Evolutionary conservation across 2,888 invertebrate species (phyloP).

Genomic region (Eledona agricola): DNA sequence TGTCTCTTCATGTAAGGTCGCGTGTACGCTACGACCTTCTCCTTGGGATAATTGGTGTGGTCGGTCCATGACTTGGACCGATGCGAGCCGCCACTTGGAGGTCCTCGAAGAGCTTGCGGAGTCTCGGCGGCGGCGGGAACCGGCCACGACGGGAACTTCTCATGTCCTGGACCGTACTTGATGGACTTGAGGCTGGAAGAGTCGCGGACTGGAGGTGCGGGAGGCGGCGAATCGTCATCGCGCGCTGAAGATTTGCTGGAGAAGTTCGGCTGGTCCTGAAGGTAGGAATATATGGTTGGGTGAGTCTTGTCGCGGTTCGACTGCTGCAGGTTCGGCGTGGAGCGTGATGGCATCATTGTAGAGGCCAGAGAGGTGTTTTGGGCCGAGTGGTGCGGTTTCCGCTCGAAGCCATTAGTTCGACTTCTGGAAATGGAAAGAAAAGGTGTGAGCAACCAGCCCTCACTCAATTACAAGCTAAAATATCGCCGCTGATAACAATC

Average conservation of each 20-base stretch:
- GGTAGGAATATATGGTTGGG: conserved; percentile 53
- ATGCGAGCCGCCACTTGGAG: conserved; percentile 67
- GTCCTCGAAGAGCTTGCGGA: conserved; percentile 61
- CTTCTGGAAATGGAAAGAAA: conserved; percentile 45
- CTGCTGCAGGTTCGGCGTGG: conserved; percentile 62
- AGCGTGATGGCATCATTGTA: conserved; percentile 63
- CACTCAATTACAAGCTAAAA: conserved; percentile 26
- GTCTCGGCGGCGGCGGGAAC: conserved; percentile 69
- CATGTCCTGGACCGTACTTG: conserved; percentile 75
- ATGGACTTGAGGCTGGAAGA: conserved; percentile 73
- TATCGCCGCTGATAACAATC: conserved; percentile 28
- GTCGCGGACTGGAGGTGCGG: conserved; percentile 72
- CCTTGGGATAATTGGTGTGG: conserved; percentile 75
- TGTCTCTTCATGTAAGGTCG: conserved; percentile 72
- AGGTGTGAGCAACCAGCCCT: conserved; percentile 27
- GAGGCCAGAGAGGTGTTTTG: conserved; percentile 36
- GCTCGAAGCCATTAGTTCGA: conserved; percentile 54
- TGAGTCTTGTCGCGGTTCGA: conserved; percentile 39
- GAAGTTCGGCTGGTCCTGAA: conserved; percentile 55
- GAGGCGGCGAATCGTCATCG: conserved; percentile 66
- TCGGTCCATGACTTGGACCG: conserved; percentile 77
- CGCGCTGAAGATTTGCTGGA: conserved; percentile 43
- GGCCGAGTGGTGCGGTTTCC: conserved; percentile 46
- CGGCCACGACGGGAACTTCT: conserved; percentile 80
- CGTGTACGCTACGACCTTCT: conserved; percentile 70